Percentiles rank a stretch among this genome's conserved stretches.
These are phyloP conservation scores for Mesorhabditis spiculigera DNA, from an alignment of 2,888 invertebrate species.

Conservation along the genomic window DNA sequence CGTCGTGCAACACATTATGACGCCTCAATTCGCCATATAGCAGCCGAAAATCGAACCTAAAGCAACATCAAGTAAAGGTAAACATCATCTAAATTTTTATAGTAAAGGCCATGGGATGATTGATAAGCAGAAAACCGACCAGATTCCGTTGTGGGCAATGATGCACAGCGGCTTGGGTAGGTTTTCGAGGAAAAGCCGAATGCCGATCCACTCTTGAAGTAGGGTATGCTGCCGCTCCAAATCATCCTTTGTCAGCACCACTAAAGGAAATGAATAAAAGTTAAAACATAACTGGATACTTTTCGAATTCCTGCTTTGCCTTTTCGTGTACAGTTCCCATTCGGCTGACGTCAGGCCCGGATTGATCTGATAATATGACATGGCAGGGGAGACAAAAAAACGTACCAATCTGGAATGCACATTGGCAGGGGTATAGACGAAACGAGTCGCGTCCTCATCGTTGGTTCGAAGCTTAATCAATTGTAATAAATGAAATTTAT, in stretches of 20 bases:
- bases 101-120: background rate
- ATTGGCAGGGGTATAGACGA: background rate
- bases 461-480: background rate
- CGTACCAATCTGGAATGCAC: background rate
- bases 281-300: background rate
- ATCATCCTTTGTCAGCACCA: background rate
- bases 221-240: constrained; percentile 13
- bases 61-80: too few species aligned
- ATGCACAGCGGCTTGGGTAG: constrained; percentile 20
- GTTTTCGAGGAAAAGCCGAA: constrained; percentile 18
- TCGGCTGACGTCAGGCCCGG: constrained; percentile 34
- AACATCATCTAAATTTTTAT: background rate
- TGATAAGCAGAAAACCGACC: constrained; percentile 8
- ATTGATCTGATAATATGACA: constrained; percentile 30
- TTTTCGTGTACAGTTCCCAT: constrained; percentile 26
- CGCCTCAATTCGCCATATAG: constrained; percentile 22
- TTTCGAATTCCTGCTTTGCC: too few species aligned
- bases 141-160: constrained; percentile 12
- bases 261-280: background rate
- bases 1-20: constrained; percentile 10
- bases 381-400: background rate
- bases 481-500: constrained; percentile 4
- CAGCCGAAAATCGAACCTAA: constrained; percentile 27
- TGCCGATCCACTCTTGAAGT: constrained; percentile 27
- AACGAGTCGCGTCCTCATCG: background rate